Conservation (phyloP, 2,797 vertebrate species). For the Muscicapa striata region DNA sequence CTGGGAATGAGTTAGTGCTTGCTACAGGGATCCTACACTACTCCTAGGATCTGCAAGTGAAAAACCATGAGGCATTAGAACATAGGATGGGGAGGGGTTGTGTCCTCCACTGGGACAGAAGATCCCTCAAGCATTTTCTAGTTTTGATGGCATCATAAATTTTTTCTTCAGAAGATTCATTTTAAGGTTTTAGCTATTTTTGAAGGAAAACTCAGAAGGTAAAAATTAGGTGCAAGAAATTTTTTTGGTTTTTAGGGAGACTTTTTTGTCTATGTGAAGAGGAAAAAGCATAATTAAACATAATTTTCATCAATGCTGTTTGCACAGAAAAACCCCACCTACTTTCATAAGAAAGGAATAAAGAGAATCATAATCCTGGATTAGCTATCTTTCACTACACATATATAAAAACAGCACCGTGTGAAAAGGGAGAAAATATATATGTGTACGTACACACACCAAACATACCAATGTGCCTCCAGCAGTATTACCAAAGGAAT, state of each 20-base stretch:
- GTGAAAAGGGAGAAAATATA: slow-evolving; percentile 65
- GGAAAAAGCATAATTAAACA: slow-evolving; percentile 51
- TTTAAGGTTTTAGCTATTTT: neutral
- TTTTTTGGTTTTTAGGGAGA: neutral
- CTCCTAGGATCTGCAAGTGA: neutral
- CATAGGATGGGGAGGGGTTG: neutral
- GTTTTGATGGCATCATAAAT: neutral
- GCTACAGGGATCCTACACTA: neutral
- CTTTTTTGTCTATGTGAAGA: neutral
- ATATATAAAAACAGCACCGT: slow-evolving; percentile 55
- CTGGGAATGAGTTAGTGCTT: neutral
- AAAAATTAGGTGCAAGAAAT: neutral
- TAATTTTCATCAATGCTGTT: slow-evolving; percentile 46
- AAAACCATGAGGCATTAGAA: neutral
- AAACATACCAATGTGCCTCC: slow-evolving; percentile 59
- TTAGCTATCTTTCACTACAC: slow-evolving; percentile 68
- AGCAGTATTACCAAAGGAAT: slow-evolving; percentile 63
- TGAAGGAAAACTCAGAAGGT: neutral
- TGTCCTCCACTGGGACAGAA: neutral
- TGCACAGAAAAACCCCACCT: slow-evolving; percentile 56
- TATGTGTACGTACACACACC: slow-evolving; percentile 46
- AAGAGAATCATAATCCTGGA: slow-evolving; percentile 69
- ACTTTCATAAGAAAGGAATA: slow-evolving; percentile 70
- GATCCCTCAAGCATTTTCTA: neutral
- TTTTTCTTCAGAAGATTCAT: neutral